phyloP scores from a whole-genome alignment of 2,113 vertebrate species.

The Seriola quinqueradiata region DNA sequence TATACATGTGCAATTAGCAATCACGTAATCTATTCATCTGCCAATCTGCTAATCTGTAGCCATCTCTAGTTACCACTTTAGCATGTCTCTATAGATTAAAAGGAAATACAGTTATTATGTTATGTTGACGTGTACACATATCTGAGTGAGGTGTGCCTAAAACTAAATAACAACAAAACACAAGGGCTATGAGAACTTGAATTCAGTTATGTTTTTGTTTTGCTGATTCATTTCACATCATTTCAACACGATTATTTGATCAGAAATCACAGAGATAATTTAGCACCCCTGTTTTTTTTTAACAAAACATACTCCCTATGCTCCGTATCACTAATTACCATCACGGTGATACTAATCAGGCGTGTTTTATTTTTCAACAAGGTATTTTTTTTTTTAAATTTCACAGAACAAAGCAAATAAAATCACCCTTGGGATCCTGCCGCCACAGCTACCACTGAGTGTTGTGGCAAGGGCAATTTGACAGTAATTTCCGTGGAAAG shows the following conservation, averaged over 20 bases:
- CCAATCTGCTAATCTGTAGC: too few relatives aligned
- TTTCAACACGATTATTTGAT: conserved; percentile 13
- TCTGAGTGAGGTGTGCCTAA: background rate
- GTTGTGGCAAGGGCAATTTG: conserved; percentile 32
- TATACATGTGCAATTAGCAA: background rate
- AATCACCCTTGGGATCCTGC: conserved; percentile 8
- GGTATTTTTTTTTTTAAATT: background rate
- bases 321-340: conserved; percentile 7
- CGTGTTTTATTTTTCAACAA: conserved; percentile 14
- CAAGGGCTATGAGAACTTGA: background rate
- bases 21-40: too few relatives aligned
- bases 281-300: background rate
- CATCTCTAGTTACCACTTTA: background rate
- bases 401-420: conserved; percentile 14
- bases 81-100: background rate
- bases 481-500: conserved; percentile 46
- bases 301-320: background rate
- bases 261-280: background rate
- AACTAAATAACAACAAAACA: background rate
- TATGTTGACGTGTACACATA: background rate
- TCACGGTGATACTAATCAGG: conserved; percentile 16
- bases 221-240: conserved; percentile 4
- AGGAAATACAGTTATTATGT: too few relatives aligned
- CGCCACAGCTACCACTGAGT: background rate
- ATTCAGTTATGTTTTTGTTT: background rate